A percentile compares a stretch with the other conserved stretches of the same genome.
phyloP scores from a whole-genome alignment of 1,140 invertebrate genomes.

The Lepidotrigona ventralis region DNA sequence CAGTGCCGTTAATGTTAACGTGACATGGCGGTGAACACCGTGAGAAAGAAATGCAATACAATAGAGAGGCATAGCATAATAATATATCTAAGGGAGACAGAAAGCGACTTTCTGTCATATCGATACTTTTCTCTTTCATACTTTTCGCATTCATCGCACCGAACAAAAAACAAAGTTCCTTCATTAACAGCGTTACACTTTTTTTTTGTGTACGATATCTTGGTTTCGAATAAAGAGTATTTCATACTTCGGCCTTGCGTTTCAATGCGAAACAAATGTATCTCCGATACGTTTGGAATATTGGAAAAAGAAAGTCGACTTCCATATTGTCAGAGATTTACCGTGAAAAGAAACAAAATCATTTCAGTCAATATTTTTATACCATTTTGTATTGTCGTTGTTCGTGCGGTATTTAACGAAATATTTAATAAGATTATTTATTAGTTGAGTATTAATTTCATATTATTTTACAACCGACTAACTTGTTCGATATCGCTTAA shows the following conservation, averaged over 20 bases:
- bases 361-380: not conserved
- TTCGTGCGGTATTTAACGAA: not conserved
- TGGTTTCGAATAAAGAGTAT: not conserved
- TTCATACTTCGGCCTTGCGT: not conserved
- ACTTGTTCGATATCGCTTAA: no score
- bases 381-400: not conserved
- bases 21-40: no score
- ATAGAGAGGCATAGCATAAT: no score
- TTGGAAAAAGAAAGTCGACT: not conserved
- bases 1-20: no score
- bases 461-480: not conserved
- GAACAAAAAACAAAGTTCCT: conserved; percentile 7
- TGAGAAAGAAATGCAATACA: no score
- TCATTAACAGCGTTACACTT: not conserved
- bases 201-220: not conserved
- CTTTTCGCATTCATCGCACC: not conserved
- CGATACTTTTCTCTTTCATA: not conserved
- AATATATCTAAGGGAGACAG: no score
- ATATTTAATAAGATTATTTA: not conserved
- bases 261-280: not conserved
- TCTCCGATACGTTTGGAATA: not conserved
- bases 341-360: not conserved
- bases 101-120: not conserved
- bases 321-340: not conserved
- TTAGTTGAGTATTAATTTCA: not conserved